phyloP scores from a whole-genome alignment of 1,140 invertebrate genomes.

The Apis dorsata region DNA sequence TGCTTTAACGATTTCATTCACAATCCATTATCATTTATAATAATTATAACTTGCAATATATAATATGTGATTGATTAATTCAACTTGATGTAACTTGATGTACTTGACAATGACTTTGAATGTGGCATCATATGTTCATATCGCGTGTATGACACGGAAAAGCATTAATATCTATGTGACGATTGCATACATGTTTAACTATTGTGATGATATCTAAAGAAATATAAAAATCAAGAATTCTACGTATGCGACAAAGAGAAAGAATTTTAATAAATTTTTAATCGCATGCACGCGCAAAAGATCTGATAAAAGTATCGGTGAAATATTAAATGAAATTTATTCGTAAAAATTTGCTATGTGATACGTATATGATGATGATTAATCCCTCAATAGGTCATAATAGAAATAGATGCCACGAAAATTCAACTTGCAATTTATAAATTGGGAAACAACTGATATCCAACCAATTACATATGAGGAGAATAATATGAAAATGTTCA shows the following conservation, averaged over 20 bases:
- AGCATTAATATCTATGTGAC: background rate
- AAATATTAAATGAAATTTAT: too few species aligned
- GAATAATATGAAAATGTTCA: background rate
- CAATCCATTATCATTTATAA: too few species aligned
- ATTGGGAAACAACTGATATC: background rate
- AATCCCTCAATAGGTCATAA: background rate
- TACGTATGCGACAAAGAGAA: background rate
- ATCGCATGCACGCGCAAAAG: too few species aligned
- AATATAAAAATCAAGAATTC: background rate
- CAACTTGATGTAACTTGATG: conserved; percentile 20
- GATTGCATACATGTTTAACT: background rate
- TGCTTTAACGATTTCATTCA: too few species aligned
- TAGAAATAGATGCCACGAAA: too few species aligned
- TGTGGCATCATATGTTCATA: conserved; percentile 7
- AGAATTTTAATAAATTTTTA: too few species aligned
- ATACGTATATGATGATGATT: too few species aligned
- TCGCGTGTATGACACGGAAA: background rate
- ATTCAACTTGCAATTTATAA: too few species aligned
- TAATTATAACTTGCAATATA: background rate
- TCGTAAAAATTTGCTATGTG: too few species aligned
- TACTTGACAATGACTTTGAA: conserved; percentile 61
- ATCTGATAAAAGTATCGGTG: too few species aligned
- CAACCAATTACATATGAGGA: background rate
- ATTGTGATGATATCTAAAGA: background rate
- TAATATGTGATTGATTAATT: background rate